Evolutionary conservation across 2,113 vertebrate genomes (phyloP).

Genomic region (Beaufortia kweichowensis): DNA sequence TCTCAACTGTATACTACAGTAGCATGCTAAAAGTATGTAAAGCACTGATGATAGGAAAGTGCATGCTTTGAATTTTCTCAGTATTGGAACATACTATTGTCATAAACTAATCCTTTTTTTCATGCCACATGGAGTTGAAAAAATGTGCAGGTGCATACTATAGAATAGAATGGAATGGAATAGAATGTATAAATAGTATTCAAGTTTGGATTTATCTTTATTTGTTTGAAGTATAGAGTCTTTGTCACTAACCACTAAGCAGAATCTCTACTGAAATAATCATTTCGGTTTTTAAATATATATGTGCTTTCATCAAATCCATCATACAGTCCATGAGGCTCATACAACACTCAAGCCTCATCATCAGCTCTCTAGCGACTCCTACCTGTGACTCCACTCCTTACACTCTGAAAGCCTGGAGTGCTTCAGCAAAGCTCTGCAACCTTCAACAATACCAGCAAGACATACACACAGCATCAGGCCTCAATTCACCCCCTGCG

Average conservation of each 20-base stretch:
- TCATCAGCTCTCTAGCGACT: constrained; percentile 14
- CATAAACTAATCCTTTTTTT: too few relatives aligned
- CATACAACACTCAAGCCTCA: neutral
- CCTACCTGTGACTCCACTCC: constrained; percentile 24
- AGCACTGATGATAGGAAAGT: neutral
- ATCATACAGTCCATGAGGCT: neutral
- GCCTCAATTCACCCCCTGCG: constrained; percentile 42
- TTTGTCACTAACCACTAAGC: neutral
- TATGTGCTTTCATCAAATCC: neutral
- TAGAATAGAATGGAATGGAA: too few relatives aligned
- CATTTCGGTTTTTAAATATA: neutral
- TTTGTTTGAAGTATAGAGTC: neutral
- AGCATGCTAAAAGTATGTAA: too few relatives aligned
- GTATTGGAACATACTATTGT: neutral
- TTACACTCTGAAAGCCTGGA: neutral
- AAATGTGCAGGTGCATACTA: too few relatives aligned
- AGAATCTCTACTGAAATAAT: neutral
- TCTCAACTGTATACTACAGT: neutral
- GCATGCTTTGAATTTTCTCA: neutral
- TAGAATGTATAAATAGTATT: too few relatives aligned
- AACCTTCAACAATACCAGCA: constrained; percentile 7
- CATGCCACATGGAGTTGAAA: too few relatives aligned
- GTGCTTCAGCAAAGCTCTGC: neutral
- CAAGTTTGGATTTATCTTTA: neutral
- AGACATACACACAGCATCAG: constrained; percentile 10